These are phyloP conservation scores for Prietella phreatophila DNA, from an alignment of 2,113 vertebrate species.

Conservation along the genomic window DNA sequence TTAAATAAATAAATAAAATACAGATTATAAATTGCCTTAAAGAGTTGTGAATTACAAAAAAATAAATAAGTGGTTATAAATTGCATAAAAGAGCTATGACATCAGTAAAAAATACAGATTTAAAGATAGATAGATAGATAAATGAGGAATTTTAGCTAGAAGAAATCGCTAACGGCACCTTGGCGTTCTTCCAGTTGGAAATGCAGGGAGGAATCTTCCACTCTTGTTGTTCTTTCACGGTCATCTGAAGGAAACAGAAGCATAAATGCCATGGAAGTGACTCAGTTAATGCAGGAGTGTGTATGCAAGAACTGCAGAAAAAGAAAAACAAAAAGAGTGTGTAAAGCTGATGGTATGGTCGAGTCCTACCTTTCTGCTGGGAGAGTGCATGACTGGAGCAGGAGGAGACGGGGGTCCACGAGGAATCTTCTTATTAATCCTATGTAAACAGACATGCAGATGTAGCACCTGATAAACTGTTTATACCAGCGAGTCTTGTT, in stretches of 20 bases:
- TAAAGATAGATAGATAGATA: no score
- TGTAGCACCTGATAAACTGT: background rate
- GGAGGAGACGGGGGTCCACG: conserved; percentile 95
- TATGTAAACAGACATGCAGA: conserved; percentile 57
- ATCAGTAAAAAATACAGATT: background rate
- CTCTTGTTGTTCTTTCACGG: conserved; percentile 97
- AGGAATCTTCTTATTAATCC: conserved; percentile 99
- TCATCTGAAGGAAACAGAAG: conserved; percentile 79
- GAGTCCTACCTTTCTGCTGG: conserved; percentile 89
- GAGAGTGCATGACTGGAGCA: conserved; percentile 98
- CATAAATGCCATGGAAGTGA: background rate
- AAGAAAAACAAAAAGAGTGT: no score
- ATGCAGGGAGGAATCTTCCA: conserved; percentile 99
- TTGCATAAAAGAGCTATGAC: background rate
- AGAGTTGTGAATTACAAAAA: no score
- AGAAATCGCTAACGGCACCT: conserved; percentile 71
- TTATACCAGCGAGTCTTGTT: background rate
- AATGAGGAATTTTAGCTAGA: background rate
- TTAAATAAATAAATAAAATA: no score
- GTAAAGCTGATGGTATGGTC: background rate
- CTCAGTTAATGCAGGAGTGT: background rate
- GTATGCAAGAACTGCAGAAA: background rate
- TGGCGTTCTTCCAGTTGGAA: conserved; percentile 99
- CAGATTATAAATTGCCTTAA: background rate
- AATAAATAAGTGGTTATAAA: no score